phyloP scores from a whole-genome alignment of 2,888 invertebrate species.

The Macropis europaea region DNA sequence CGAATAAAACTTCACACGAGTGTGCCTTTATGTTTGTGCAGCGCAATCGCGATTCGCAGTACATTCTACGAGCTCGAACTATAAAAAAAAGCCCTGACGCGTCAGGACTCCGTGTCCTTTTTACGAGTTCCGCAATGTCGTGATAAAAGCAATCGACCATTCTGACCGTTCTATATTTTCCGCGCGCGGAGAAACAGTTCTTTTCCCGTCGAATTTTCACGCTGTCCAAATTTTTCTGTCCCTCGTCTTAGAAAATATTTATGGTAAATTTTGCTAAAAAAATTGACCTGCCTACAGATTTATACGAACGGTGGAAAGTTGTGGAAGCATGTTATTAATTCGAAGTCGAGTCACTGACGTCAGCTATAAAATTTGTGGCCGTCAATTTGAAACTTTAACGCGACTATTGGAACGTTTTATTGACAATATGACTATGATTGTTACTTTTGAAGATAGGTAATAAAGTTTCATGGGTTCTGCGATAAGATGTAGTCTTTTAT shows the following conservation, averaged over 20 bases:
- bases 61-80: not conserved
- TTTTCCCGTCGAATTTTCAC: not conserved
- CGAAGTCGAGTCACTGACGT: too few relatives aligned
- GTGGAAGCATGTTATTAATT: too few relatives aligned
- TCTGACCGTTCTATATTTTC: not conserved
- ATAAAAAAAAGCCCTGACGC: constrained; percentile 41
- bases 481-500: too few relatives aligned
- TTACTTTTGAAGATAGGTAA: too few relatives aligned
- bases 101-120: constrained; percentile 31
- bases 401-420: too few relatives aligned
- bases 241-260: not conserved
- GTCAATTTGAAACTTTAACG: too few relatives aligned
- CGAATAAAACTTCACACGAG: constrained; percentile 1
- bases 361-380: too few relatives aligned
- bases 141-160: constrained; percentile 36
- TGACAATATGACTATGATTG: too few relatives aligned
- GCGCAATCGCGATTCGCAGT: constrained; percentile 36
- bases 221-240: constrained; percentile 6
- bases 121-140: constrained; percentile 49
- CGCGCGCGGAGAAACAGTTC: not conserved
- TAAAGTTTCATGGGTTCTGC: too few relatives aligned
- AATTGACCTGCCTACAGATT: too few relatives aligned
- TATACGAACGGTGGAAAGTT: too few relatives aligned
- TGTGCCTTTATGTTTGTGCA: constrained; percentile 13
- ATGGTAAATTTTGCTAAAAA: too few relatives aligned